phyloP scores from a whole-genome alignment of 2,888 invertebrate genomes.

The Timema podura region DNA sequence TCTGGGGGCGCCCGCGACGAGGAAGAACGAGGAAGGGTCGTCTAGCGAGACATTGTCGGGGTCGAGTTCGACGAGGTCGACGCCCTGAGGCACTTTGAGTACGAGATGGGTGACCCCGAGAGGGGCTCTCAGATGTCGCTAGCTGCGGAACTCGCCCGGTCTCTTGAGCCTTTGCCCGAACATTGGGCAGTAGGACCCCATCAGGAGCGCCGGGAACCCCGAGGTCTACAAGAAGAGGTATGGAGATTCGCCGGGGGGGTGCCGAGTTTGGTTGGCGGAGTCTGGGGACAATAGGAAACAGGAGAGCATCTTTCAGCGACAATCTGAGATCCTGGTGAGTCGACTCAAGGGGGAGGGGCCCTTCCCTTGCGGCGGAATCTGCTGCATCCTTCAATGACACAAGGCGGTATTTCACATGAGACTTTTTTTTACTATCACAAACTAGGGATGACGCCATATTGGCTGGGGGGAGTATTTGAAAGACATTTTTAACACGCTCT shows the following conservation, averaged over 20 bases:
- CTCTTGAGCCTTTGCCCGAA: conserved; percentile 20
- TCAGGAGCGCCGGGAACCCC: background rate
- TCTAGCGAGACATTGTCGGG: conserved; percentile 5
- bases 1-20: conserved; percentile 19
- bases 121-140: conserved; percentile 14
- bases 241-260: background rate
- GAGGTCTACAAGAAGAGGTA: conserved; percentile 12
- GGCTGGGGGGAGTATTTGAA: no score
- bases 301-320: conserved; percentile 4
- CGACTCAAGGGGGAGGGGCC: conserved; percentile 27
- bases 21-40: conserved; percentile 6
- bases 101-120: conserved; percentile 18
- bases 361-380: conserved; percentile 30
- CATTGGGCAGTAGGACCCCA: conserved; percentile 18
- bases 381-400: conserved; percentile 29
- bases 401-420: background rate
- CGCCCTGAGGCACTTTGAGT: conserved; percentile 22
- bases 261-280: conserved; percentile 3
- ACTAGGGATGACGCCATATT: background rate
- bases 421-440: background rate
- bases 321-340: conserved; percentile 23
- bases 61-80: conserved; percentile 16
- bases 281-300: conserved; percentile 11
- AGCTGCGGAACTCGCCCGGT: conserved; percentile 20
- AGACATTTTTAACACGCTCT: background rate